A percentile compares a stretch with the other conserved stretches of the same genome.
Conservation (phyloP, 2,888 invertebrate species). For the Drosophila quinaria region DNA sequence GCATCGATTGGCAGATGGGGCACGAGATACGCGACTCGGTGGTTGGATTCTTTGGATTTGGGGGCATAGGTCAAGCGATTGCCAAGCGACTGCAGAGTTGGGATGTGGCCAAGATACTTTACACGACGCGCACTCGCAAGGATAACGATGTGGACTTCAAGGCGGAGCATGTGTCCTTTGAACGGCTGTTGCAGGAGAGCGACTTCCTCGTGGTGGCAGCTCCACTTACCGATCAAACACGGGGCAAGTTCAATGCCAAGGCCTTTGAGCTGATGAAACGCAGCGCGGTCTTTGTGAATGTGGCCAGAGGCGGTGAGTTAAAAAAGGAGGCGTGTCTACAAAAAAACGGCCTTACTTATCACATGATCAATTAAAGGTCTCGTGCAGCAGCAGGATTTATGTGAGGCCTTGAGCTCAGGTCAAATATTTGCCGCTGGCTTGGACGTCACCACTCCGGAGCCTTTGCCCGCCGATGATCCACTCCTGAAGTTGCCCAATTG, state of each 20-base stretch:
- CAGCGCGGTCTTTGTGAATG: constrained; percentile 94
- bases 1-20: constrained; percentile 92
- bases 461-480: constrained; percentile 92
- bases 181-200: constrained; percentile 90
- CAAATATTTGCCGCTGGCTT: constrained; percentile 95
- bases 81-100: constrained; percentile 92
- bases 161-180: constrained; percentile 90
- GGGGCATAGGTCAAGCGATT: constrained; percentile 93
- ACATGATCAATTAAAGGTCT: constrained; percentile 86
- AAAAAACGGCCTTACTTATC: background rate
- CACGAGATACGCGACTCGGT: constrained; percentile 91
- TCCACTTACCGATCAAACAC: constrained; percentile 92
- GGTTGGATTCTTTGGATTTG: constrained; percentile 94
- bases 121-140: constrained; percentile 89
- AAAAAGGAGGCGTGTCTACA: too few relatives aligned
- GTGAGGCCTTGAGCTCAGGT: constrained; percentile 90
- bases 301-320: constrained; percentile 89
- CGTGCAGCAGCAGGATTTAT: constrained; percentile 92
- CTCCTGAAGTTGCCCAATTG: constrained; percentile 92
- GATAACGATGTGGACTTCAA: constrained; percentile 88
- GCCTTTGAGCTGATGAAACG: constrained; percentile 95
- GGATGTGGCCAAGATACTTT: constrained; percentile 90
- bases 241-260: constrained; percentile 90
- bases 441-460: constrained; percentile 97
- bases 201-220: constrained; percentile 95